Evolutionary conservation across 2,113 vertebrate genomes (phyloP).

Genomic region (Amia ocellicauda): DNA sequence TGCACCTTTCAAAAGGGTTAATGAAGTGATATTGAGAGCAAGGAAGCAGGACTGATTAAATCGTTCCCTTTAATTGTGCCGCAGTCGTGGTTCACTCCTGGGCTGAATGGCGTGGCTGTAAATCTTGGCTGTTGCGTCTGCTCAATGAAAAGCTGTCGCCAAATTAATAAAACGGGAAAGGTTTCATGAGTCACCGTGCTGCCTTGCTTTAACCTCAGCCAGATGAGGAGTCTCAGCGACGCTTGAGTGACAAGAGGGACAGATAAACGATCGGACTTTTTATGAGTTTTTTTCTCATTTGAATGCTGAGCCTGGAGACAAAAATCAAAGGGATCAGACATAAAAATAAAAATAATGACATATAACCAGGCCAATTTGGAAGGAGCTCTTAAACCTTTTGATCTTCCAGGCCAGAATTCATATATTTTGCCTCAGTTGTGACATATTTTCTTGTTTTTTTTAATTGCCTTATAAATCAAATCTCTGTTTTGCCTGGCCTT

Average conservation of each 20-base stretch:
- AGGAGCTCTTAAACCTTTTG: too few species aligned
- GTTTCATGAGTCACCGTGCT: background rate
- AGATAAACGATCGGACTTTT: background rate
- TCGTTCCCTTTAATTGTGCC: background rate
- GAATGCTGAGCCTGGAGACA: background rate
- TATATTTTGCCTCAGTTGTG: too few species aligned
- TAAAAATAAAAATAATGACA: background rate
- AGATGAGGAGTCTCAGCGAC: background rate
- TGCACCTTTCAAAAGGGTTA: background rate
- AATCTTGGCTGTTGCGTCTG: background rate
- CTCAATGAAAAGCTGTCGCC: conserved; percentile 5
- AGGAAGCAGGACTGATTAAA: conserved; percentile 1
- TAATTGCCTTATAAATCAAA: too few species aligned
- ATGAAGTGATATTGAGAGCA: background rate
- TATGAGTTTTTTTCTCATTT: background rate
- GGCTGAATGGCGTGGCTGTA: background rate
- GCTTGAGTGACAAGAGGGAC: background rate
- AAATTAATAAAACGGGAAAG: conserved; percentile 10
- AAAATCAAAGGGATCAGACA: background rate
- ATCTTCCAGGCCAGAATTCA: too few species aligned
- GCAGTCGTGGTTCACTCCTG: background rate
- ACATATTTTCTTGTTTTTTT: too few species aligned
- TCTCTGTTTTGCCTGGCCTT: too few species aligned
- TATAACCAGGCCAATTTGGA: too few species aligned
- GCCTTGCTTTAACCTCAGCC: conserved; percentile 14